phyloP scores from a whole-genome alignment of 2,113 vertebrate species.

The Phoenicopterus ruber region DNA sequence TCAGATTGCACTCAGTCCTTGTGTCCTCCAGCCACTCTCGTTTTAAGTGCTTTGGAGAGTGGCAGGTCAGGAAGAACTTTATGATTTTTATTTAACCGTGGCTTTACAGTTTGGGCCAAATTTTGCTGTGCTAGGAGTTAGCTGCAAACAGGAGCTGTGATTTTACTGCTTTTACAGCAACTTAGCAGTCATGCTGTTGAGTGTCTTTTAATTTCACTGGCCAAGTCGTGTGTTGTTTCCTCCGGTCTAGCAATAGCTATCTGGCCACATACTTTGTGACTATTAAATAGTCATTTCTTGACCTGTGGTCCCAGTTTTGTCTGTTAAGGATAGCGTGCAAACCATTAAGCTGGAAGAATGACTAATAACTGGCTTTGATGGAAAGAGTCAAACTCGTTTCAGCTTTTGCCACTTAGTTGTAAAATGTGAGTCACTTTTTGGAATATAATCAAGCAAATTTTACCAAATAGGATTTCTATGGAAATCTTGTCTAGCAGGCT shows the following conservation, averaged over 20 bases:
- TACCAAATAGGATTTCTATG: background rate
- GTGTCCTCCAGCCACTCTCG: background rate
- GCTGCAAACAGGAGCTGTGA: background rate
- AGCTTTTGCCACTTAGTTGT: background rate
- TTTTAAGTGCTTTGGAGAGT: background rate
- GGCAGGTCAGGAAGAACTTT: background rate
- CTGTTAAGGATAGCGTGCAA: background rate
- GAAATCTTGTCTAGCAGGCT: background rate
- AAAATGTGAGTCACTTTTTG: constrained; percentile 33
- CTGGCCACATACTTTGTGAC: background rate
- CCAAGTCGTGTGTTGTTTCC: background rate
- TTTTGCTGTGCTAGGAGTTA: background rate
- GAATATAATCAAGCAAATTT: background rate
- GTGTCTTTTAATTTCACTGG: background rate
- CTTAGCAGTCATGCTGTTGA: background rate
- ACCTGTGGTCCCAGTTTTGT: background rate
- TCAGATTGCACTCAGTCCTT: accelerated
- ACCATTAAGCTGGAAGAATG: background rate
- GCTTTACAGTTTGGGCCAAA: background rate
- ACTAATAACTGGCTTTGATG: background rate
- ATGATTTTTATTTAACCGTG: background rate
- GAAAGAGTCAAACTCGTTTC: background rate
- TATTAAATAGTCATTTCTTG: background rate
- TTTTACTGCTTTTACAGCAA: background rate
- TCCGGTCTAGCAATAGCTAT: background rate